Base-by-base conservation (phyloP, 1,140 invertebrate genomes). In the Teleopsis dalmanni region DNA sequence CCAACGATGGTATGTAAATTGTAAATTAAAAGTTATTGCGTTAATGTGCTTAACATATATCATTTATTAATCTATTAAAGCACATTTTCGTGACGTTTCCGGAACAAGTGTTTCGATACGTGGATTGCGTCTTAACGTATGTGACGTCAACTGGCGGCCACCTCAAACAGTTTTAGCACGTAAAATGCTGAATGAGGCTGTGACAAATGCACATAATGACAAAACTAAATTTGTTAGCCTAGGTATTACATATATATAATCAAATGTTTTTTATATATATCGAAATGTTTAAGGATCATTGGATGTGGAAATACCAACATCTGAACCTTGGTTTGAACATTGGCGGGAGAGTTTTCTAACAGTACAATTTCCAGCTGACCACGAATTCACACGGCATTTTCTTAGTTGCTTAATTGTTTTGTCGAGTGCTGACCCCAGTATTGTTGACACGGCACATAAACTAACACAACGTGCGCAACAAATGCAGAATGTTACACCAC, bases 371-470 rank as follows among this genome's bases (percentile, higher is more conserved):
- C 87, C 89, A 31, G 90, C 88, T 13, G 92, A 97, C 62, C 92
- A 97, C 77, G 94, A 98, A 74, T 97, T 93, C 65, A 88, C 90
- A 0, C 89, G 90, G 62, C 91, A 96, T 73, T 90, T 89, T 72
- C 61, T 96, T n/a, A 88, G 85, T 16, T 96, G 93, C 75, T 78
- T 88, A 55, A 82, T 94, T 55, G 87, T 95, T 7, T 82, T 91
- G 14, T 88, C 88, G 10, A 88, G 90, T 9, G 73, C 76, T 13
- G 88, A 95, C 71, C 76, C 83, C 1, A 85, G 88, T 74, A 85
- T 88, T 11, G 71, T 90, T 25, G 86, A 88, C 56, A 82, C 80
- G 43, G 84, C 92, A 56, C 81, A 83, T 57, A 77, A 78, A 52
- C 76, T 94, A 59, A 78, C 80, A 48, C 82, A 88, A 57, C 83